phyloP scores from a whole-genome alignment of 2,888 invertebrate genomes.

The Mythimna ferrago region DNA sequence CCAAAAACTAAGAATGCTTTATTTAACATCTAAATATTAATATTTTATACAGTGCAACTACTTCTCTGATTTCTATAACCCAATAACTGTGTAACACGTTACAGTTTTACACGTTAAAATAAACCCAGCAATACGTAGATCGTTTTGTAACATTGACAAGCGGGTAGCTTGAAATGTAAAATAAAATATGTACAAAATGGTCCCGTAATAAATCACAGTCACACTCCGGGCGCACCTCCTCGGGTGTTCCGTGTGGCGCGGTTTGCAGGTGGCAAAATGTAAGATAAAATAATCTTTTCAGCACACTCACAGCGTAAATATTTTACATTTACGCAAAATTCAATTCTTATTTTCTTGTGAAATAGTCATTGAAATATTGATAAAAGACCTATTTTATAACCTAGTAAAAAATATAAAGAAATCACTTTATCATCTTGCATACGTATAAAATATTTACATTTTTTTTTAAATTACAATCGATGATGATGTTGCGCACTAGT shows the following conservation, averaged over 20 bases:
- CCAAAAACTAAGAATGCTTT: too few relatives aligned
- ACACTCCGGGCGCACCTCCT: slow-evolving; percentile 37
- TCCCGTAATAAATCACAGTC: slow-evolving; percentile 55
- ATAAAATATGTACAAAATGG: slow-evolving; percentile 57
- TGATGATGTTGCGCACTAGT: too few relatives aligned
- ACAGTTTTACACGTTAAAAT: slow-evolving; percentile 5
- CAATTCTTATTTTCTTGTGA: neutral
- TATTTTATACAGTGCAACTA: neutral
- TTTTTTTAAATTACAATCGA: too few relatives aligned
- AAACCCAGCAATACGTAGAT: slow-evolving; percentile 6
- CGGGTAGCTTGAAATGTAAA: slow-evolving; percentile 44
- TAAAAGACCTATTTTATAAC: neutral
- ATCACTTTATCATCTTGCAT: neutral
- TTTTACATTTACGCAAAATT: neutral
- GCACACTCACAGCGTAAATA: neutral
- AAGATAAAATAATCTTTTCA: slow-evolving; percentile 31
- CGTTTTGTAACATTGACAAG: slow-evolving; percentile 57
- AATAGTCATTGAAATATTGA: neutral
- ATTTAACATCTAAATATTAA: too few relatives aligned
- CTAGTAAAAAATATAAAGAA: neutral
- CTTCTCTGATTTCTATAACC: neutral
- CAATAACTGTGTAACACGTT: neutral
- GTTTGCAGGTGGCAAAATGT: slow-evolving; percentile 46
- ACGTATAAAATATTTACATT: too few relatives aligned
- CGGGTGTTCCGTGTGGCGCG: slow-evolving; percentile 14